Evolutionary conservation across 2,888 invertebrate genomes (phyloP), one percentile per base, ranked within the genome.

Genomic region (Ectobius pallidus): DNA sequence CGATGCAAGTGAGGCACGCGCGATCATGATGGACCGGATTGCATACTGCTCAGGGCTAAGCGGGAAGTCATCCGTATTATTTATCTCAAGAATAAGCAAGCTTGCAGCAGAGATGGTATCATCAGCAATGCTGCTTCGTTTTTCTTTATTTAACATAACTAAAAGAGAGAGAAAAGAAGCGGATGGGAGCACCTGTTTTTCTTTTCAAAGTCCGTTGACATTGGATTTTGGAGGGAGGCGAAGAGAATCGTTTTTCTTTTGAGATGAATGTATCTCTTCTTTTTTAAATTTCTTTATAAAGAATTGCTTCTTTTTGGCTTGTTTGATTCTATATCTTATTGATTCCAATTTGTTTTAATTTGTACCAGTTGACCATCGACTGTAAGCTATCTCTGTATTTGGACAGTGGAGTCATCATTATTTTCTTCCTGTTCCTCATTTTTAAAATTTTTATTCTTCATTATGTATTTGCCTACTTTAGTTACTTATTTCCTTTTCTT

Each of bases 21-120:
- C 58, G 16, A 34, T 11, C 11, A 34, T 34, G 34, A 34, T 34
- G 34, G 25, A 30, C n/a, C 16, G 58, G 58, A 58, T 30, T 58
- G 32, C 32, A n/a, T 44, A 44, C 7, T 46, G 65, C 65, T 18
- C 9, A 9, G 16, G 65, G 65, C 65, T 27, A 46, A 46, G 44
- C 65, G 65, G 46, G 65, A 65, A 65, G 46, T 46, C 42, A 46
- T 65, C 46, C 46, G 18, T 65, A 46, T 65, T 65, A 65, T 44
- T n/a, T 65, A 44, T 44, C 44, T 22, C 42, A 14, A 20, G 65
- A 25, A 65, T 65, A 65, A 65, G 65, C 44, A 27, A 65, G 25
- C 39, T 20, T 63, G n/a, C 42, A 42, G 42, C 42, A 18, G 22
- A 63, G 65, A 65, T 65, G 7, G n/a, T 65, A 65, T 65, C 65